A percentile compares a stretch with the other conserved stretches of the same genome.
Evolutionary conservation across 1,140 invertebrate genomes (phyloP).

Genomic region (Zaprionus nigranus): DNA sequence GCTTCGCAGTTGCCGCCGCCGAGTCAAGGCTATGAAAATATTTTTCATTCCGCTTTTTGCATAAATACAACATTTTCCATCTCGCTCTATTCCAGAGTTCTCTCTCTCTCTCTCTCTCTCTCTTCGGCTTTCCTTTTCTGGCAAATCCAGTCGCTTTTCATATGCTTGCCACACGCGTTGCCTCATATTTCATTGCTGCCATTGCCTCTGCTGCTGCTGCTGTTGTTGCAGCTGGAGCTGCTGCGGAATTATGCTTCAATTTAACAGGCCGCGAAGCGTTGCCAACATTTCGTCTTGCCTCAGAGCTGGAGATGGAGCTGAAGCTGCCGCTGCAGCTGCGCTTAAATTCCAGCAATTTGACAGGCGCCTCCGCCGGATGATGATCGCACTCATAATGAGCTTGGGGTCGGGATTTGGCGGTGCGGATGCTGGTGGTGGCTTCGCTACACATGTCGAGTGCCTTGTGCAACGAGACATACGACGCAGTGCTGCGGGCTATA

Average conservation of each 20-base stretch:
- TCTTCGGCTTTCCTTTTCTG: constrained; percentile 26
- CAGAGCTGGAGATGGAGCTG: not conserved
- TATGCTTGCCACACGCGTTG: constrained; percentile 76
- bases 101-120: not conserved
- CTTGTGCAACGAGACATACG: constrained; percentile 40
- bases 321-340: constrained; percentile 28
- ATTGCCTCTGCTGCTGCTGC: constrained; percentile 16
- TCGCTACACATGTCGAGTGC: constrained; percentile 9
- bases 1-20: constrained; percentile 31
- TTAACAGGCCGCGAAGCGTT: constrained; percentile 75
- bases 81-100: not conserved
- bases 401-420: constrained; percentile 21
- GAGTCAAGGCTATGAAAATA: constrained; percentile 77
- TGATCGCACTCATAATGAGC: constrained; percentile 65
- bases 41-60: constrained; percentile 79
- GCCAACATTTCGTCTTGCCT: constrained; percentile 40
- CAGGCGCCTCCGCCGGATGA: constrained; percentile 53
- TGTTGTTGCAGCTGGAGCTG: constrained; percentile 25
- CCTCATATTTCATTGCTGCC: constrained; percentile 68
- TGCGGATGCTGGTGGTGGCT: not conserved
- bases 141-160: constrained; percentile 65
- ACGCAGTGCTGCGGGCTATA: constrained; percentile 67
- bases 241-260: constrained; percentile 73
- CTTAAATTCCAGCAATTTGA: constrained; percentile 75
- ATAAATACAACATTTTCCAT: constrained; percentile 77